Evolutionary conservation across 2,113 vertebrate genomes (phyloP).

Genomic region (Euleptes europaea): DNA sequence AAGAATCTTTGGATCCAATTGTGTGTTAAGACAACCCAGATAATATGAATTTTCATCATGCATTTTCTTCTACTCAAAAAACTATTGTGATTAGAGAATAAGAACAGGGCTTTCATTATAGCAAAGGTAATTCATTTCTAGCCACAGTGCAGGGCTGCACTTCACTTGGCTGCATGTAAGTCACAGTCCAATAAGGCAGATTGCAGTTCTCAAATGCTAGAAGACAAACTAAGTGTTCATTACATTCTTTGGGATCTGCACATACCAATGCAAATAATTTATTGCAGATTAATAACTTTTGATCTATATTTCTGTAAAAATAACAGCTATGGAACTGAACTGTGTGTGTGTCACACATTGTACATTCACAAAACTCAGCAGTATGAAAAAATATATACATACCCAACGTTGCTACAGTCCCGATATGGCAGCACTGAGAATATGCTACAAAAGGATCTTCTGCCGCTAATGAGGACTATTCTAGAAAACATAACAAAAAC

Average conservation of each 20-base stretch:
- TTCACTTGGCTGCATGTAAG: background rate
- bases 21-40: background rate
- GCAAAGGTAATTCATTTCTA: background rate
- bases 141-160: background rate
- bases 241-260: background rate
- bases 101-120: background rate
- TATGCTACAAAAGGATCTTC: constrained; percentile 99
- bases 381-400: constrained; percentile 80
- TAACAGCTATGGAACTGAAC: background rate
- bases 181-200: background rate
- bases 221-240: background rate
- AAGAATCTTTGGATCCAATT: too few species aligned
- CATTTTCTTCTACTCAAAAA: background rate
- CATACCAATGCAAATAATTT: background rate
- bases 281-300: background rate
- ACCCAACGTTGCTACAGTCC: constrained; percentile 97
- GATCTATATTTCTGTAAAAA: background rate
- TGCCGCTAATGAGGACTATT: constrained; percentile 99
- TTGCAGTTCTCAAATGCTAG: background rate
- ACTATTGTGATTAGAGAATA: background rate
- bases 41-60: background rate
- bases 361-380: constrained; percentile 49
- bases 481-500: constrained; percentile 86
- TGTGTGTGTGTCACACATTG: constrained; percentile 36
- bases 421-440: constrained; percentile 99